Conservation (phyloP, 2,113 vertebrate genomes). For the Heloderma charlesbogerti region DNA sequence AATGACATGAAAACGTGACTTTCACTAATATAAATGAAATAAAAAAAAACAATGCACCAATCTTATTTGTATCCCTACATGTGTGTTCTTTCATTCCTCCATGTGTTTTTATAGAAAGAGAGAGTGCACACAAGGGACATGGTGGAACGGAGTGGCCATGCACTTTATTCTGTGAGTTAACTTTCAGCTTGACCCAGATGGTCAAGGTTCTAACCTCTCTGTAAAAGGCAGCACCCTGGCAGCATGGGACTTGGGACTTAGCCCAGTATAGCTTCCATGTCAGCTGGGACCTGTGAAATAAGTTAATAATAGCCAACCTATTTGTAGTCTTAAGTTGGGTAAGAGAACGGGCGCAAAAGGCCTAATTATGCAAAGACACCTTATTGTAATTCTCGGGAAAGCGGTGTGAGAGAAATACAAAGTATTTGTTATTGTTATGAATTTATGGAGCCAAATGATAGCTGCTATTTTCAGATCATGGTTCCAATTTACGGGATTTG, state of each 20-base stretch:
- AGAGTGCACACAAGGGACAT: too few species aligned
- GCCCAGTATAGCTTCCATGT: not conserved
- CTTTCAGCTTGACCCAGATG: not conserved
- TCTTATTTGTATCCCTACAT: not conserved
- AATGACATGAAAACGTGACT: not conserved
- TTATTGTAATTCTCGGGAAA: slow-evolving; percentile 35
- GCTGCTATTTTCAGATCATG: slow-evolving; percentile 38
- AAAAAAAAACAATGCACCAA: not conserved
- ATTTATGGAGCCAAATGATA: slow-evolving; percentile 44
- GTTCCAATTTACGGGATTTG: slow-evolving; percentile 59
- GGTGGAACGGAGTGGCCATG: not conserved
- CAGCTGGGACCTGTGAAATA: not conserved
- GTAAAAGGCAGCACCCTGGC: not conserved
- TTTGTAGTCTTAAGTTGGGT: slow-evolving; percentile 29
- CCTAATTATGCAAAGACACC: slow-evolving; percentile 53
- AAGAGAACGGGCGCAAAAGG: slow-evolving; percentile 26
- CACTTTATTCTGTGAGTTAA: not conserved
- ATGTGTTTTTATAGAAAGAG: too few species aligned
- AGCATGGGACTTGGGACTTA: rapidly evolving
- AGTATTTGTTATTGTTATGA: slow-evolving; percentile 49
- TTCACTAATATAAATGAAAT: not conserved
- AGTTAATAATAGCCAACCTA: slow-evolving; percentile 50
- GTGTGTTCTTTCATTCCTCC: too few species aligned
- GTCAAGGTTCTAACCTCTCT: not conserved
- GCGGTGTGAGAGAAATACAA: slow-evolving; percentile 43